Base-by-base conservation (phyloP, 2,797 vertebrate genomes). In the Zenarchopterus dispar region DNA sequence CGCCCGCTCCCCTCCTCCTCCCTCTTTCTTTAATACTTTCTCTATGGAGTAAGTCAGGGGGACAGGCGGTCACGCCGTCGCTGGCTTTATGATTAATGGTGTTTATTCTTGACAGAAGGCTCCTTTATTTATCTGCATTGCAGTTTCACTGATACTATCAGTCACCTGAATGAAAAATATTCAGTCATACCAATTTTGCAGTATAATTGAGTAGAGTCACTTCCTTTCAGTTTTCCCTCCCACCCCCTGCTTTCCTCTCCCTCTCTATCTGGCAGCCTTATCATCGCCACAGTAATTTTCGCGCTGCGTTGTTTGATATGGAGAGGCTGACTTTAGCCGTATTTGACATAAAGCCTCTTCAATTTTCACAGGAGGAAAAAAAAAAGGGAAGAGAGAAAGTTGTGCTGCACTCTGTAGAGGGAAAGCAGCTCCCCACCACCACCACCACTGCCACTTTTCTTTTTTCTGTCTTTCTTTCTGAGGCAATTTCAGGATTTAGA, bases 61-160 rank as follows among this genome's bases (percentile, higher is more conserved):
- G 94, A 87, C 92, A 94, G 93, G 89, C 92, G 93, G 95, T 94
- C 94, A 92, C 89, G 92, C 89, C 76, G 87, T 91, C 87, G 88
- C 93, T 87, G 93, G 93, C 95, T 95, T 95, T 94, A 97, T 99
- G 97, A 99, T 99, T 99, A 99, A 99, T 99, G 97, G 95, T 98
- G 97, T 98, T 99, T 99, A 98, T 98, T 97, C 96, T 97, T 99
- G 97, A 99, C 96, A 96, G 96, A 96, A 96, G 94, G 95, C 95
- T 96, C 95, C 95, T 97, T 98, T 98, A 98, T 99, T 99, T 99
- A 99, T 99, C 97, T 98, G 96, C 95, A 98, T 95, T 97, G 96
- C 96, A 96, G 95, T 94, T 90, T 94, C 94, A 93, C 95, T 75
- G 97, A 99, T 99, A 96, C 94, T 97, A 99, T 99, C 97, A 96